phyloP scores from a whole-genome alignment of 2,113 vertebrate species.

The Clarias magur region DNA sequence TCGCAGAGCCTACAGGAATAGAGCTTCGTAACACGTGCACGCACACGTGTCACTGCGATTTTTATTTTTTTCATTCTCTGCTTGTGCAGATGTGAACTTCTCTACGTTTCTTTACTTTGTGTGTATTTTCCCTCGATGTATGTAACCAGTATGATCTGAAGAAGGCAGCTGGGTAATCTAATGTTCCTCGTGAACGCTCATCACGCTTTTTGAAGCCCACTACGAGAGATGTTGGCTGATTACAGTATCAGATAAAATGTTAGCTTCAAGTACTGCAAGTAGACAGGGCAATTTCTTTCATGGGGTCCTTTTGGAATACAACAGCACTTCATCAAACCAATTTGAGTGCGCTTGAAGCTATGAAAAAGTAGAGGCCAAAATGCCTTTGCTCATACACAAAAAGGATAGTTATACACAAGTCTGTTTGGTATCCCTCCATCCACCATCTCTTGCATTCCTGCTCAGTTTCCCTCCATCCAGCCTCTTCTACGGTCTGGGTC shows the following conservation, averaged over 20 bases:
- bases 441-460: not conserved
- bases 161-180: not conserved
- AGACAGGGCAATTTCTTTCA: not conserved
- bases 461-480: not conserved
- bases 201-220: not conserved
- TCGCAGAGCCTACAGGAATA: not conserved
- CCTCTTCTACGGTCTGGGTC: not conserved
- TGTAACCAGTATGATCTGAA: not conserved
- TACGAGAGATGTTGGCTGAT: not conserved
- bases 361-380: not conserved
- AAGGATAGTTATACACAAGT: not conserved
- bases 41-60: not conserved
- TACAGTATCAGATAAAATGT: not conserved
- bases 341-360: not conserved
- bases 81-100: not conserved
- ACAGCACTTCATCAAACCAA: not conserved
- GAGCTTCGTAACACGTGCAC: not conserved
- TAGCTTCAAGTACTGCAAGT: not conserved
- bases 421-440: not conserved
- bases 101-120: not conserved
- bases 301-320: not conserved
- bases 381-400: not conserved
- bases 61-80: not conserved
- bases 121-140: not conserved
- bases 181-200: not conserved